Conservation (phyloP, 1,140 invertebrate species). For the Pollicipes pollicipes region DNA sequence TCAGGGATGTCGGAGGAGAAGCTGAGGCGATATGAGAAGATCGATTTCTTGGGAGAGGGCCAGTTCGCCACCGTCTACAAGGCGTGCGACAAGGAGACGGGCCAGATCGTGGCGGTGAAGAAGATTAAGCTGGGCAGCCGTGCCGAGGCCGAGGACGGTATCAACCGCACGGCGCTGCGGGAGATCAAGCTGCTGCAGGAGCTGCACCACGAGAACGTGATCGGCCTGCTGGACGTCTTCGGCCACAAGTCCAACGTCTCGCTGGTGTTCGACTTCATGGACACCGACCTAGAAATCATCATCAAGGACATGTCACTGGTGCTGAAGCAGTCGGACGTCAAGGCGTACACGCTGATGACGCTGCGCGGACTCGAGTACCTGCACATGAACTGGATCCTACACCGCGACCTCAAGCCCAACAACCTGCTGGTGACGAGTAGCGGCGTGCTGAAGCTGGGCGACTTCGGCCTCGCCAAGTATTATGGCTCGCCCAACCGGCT, state of each 20-base stretch:
- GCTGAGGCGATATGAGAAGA: constrained; percentile 38
- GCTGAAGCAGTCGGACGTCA: constrained; percentile 87
- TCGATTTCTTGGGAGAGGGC: constrained; percentile 45
- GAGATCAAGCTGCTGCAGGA: constrained; percentile 98
- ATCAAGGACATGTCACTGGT: constrained; percentile 91
- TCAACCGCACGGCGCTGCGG: constrained; percentile 95
- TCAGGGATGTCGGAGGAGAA: too few species aligned
- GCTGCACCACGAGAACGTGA: constrained; percentile 94
- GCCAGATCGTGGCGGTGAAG: constrained; percentile 68
- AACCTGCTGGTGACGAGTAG: constrained; percentile 96
- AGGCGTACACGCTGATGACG: constrained; percentile 91
- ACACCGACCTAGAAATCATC: constrained; percentile 97
- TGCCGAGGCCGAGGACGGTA: too few species aligned
- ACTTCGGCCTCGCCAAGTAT: constrained; percentile 81
- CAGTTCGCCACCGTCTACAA: constrained; percentile 98
- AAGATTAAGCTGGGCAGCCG: too few species aligned
- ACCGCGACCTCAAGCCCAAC: constrained; percentile 75
- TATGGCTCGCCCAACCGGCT: too few species aligned
- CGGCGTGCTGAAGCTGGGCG: constrained; percentile 76
- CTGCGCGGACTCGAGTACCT: constrained; percentile 93
- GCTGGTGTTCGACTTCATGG: constrained; percentile 99
- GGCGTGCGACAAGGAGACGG: constrained; percentile 63
- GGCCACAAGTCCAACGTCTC: too few species aligned
- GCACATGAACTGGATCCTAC: constrained; percentile 63
- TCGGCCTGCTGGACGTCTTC: too few species aligned